Conservation (phyloP, 2,797 vertebrate species). For the Cichlasoma orientale region DNA sequence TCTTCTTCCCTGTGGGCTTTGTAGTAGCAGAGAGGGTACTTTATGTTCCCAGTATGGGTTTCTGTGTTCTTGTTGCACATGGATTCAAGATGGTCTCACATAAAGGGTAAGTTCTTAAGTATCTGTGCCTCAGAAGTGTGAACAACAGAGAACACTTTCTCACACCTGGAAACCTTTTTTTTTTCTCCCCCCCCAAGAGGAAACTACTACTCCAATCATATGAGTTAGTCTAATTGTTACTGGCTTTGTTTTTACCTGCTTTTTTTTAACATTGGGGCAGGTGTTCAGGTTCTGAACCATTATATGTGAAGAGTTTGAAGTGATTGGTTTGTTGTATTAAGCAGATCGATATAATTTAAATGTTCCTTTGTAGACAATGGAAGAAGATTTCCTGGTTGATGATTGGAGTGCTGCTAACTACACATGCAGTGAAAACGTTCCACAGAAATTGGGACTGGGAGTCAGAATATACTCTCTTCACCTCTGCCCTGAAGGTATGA, state of each 20-base stretch:
- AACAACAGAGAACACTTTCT: too few relatives aligned
- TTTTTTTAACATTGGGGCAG: not conserved
- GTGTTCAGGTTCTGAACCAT: not conserved
- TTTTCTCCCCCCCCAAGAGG: too few relatives aligned
- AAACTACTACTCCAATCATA: not conserved
- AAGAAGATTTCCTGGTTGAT: conserved; percentile 92
- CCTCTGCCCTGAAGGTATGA: conserved; percentile 94
- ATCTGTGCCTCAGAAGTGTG: not conserved
- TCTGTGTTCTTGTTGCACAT: conserved; percentile 95
- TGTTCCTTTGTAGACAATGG: conserved; percentile 76
- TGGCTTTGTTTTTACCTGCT: not conserved
- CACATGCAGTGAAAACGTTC: conserved; percentile 94
- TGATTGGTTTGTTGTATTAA: not conserved
- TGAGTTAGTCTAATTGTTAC: not conserved
- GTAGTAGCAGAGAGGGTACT: conserved; percentile 96
- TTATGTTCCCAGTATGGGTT: conserved; percentile 98
- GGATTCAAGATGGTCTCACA: conserved; percentile 90
- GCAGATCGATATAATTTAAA: not conserved
- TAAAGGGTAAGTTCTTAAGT: conserved; percentile 83
- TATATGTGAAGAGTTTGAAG: not conserved
- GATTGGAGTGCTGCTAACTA: conserved; percentile 86
- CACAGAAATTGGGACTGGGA: conserved; percentile 99
- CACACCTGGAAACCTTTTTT: too few relatives aligned
- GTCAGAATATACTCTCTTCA: conserved; percentile 97
- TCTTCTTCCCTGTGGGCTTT: conserved; percentile 98